Percentiles rank a stretch among this genome's conserved stretches.
Evolutionary conservation across 2,888 invertebrate species (phyloP).

Genomic region (Clepsis dumicolana): DNA sequence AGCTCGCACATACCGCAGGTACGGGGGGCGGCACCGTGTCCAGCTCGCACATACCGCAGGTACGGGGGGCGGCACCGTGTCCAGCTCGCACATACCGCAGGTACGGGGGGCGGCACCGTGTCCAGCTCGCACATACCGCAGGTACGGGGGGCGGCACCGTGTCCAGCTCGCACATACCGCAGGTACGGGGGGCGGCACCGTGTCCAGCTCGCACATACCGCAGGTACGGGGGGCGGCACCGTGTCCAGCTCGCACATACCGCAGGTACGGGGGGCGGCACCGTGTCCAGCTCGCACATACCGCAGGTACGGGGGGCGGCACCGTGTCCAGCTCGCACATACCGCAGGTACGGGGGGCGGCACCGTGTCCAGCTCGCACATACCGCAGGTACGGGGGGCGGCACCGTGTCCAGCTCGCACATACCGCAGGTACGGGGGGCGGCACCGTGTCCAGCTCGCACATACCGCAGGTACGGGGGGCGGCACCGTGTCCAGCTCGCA

Average conservation of each 20-base stretch:
- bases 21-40: constrained; percentile 98
- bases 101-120: constrained; percentile 97
- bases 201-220: constrained; percentile 96
- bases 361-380: constrained; percentile 97
- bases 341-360: constrained; percentile 96
- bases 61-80: too few species aligned
- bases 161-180: too few species aligned
- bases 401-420: too few species aligned
- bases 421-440: constrained; percentile 96
- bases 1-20: constrained; percentile 95
- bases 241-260: too few species aligned
- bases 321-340: too few species aligned
- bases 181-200: constrained; percentile 96
- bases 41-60: too few species aligned
- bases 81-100: constrained; percentile 96
- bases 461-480: too few species aligned
- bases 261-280: constrained; percentile 96
- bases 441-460: constrained; percentile 97
- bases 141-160: too few species aligned
- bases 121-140: constrained; percentile 96
- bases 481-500: too few species aligned
- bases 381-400: too few species aligned
- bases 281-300: constrained; percentile 96
- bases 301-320: too few species aligned
- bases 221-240: too few species aligned